Percentiles rank a stretch among this genome's conserved stretches.
These are phyloP conservation scores for Musca domestica DNA, from an alignment of 1,140 invertebrate species.

Conservation along the genomic window DNA sequence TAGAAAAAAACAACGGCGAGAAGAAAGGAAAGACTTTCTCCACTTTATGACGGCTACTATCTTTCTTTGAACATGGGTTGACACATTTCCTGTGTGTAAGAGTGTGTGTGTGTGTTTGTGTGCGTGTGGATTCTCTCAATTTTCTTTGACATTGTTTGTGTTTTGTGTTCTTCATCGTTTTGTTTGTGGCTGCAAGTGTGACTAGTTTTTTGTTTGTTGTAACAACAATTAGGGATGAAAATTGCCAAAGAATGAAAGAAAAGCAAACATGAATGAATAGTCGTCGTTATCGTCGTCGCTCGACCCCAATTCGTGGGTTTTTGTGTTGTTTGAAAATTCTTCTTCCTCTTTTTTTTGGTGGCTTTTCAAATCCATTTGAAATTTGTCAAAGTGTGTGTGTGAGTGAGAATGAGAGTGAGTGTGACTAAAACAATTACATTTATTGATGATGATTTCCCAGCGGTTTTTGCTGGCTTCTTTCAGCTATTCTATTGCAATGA, in stretches of 20 bases:
- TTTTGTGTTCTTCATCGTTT: too few relatives aligned
- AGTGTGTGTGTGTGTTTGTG: not conserved
- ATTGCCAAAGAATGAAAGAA: not conserved
- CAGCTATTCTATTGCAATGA: not conserved
- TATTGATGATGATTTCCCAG: not conserved
- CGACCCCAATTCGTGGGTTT: not conserved
- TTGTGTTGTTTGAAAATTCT: not conserved
- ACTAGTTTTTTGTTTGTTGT: too few relatives aligned
- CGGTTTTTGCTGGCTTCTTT: not conserved
- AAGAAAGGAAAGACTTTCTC: not conserved
- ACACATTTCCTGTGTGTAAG: not conserved
- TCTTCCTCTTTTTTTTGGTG: not conserved
- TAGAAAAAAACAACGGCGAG: not conserved
- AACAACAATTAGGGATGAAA: not conserved
- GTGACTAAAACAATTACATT: constrained; percentile 2
- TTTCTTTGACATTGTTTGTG: too few relatives aligned
- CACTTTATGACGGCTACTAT: not conserved
- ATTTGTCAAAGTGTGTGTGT: not conserved
- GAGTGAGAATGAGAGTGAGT: not conserved
- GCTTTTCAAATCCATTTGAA: too few relatives aligned
- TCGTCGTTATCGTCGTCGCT: not conserved
- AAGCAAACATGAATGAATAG: not conserved
- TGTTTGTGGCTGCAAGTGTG: too few relatives aligned
- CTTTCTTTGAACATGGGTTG: not conserved
- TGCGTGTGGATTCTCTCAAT: too few relatives aligned